Evolutionary conservation across 2,797 vertebrate species (phyloP), one percentile per base, ranked within the genome.

Genomic region (Clarias platycephalus): DNA sequence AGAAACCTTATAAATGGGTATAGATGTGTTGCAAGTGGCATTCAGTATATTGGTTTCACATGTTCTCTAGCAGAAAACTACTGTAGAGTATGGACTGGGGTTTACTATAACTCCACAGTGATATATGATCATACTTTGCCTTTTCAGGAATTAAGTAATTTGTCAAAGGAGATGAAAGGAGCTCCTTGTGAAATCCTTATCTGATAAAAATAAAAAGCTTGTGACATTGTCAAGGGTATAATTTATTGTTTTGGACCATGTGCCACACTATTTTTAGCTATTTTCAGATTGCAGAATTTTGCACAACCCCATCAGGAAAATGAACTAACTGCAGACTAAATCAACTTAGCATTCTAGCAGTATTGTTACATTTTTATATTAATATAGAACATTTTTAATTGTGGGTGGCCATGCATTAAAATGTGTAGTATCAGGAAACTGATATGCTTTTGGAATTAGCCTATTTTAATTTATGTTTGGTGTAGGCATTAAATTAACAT

Each of bases 151-250:
- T 90, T 90, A 89, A 89, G 64, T 85, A 89, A 88, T 87, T 91
- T 92, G 85, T 60, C 82, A 28, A 3, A 82, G 9, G 68, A 28
- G 18, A 85, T 31, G 86, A 95, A 95, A 91, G 90, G 90, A 67
- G 28, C 20, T 85, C 0, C 4, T 93, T 95, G 93, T 94, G 63
- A 37, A 37, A 37, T 37, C 34, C 34, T 31, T 31, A 72, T 74
- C 82, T 83, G 82, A 94, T 94, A 89, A 53, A 53, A 10, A 44
- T 9, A 37, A 90, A 88, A 92, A 91, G 89, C 92, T 79, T 92
- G 93, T 95, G 94, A 94, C 91, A 89, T 80, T n/a, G 83, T 88
- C 88, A 89, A 78, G 88, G 86, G 72, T 31, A 90, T 67, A 87
- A 89, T 91, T 88, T 93, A 88, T 91, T 93, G 90, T 92, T 88